Evolutionary conservation across 2,113 vertebrate genomes (phyloP).

Genomic region (Pangasianodon hypophthalmus): DNA sequence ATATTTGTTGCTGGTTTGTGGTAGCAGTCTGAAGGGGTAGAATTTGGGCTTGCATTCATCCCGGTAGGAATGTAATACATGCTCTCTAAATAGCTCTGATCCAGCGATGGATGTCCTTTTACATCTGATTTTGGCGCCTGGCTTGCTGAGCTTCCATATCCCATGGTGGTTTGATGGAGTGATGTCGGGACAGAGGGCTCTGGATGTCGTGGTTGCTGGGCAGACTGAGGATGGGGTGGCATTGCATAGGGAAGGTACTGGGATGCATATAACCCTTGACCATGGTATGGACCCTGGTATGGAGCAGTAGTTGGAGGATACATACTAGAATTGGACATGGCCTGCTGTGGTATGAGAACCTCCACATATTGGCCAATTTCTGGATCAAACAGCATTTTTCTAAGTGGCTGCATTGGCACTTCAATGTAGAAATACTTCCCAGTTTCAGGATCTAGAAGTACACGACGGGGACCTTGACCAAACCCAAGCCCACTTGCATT

Average conservation of each 20-base stretch:
- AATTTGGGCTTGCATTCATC: slow-evolving; percentile 81
- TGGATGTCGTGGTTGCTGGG: slow-evolving; percentile 67
- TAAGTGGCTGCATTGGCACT: slow-evolving; percentile 82
- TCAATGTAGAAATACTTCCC: slow-evolving; percentile 93
- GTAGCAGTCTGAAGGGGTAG: slow-evolving; percentile 74
- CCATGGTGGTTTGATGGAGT: slow-evolving; percentile 64
- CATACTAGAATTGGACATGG: slow-evolving; percentile 75
- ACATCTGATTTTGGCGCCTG: slow-evolving; percentile 71
- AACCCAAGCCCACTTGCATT: slow-evolving; percentile 58
- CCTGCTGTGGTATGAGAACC: slow-evolving; percentile 84
- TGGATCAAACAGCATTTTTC: slow-evolving; percentile 89
- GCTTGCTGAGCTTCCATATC: slow-evolving; percentile 65
- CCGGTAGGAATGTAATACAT: slow-evolving; percentile 89
- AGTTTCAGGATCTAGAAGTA: slow-evolving; percentile 88
- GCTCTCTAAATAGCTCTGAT: slow-evolving; percentile 83
- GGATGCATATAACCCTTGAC: slow-evolving; percentile 75
- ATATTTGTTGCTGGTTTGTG: slow-evolving; percentile 72
- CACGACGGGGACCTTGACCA: slow-evolving; percentile 73
- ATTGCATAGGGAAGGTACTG: slow-evolving; percentile 78
- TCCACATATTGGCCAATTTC: slow-evolving; percentile 94
- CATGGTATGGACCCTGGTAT: slow-evolving; percentile 69
- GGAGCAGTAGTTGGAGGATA: slow-evolving; percentile 81
- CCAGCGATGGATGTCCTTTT: slow-evolving; percentile 74
- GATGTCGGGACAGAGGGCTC: slow-evolving; percentile 68
- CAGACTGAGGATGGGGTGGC: slow-evolving; percentile 68